phyloP scores from a whole-genome alignment of 1,140 invertebrate genomes.

The fruit fly (Drosophila melanogaster) region Release_6_plus_ISO1_MT NT_037436.4:3003501-3004000 shows the following conservation, averaged over 20 bases:
- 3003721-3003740: too few species aligned
- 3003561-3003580: constrained; percentile 38
- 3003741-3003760: too few species aligned
- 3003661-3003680: constrained; percentile 64
- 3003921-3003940: constrained; percentile 68
- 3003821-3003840: too few species aligned
- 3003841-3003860: constrained; percentile 48
- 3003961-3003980: constrained; percentile 16
- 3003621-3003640: constrained; percentile 59
- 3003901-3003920: constrained; percentile 49
- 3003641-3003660: constrained; percentile 54
- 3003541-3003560: constrained; percentile 60
- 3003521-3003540: constrained; percentile 4
- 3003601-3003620: constrained; percentile 77
- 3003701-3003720: too few species aligned
- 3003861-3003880: constrained; percentile 44
- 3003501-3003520: constrained; percentile 1
- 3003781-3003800: not conserved
- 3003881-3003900: constrained; percentile 54
- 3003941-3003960: constrained; percentile 55
- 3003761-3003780: not conserved
- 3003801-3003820: not conserved
- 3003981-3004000: constrained; percentile 13
- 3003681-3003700: constrained; percentile 43
- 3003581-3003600: constrained; percentile 37